These are phyloP conservation scores for Medauroidea extradentata DNA, from an alignment of 1,140 invertebrate genomes.

Conservation along the genomic window DNA sequence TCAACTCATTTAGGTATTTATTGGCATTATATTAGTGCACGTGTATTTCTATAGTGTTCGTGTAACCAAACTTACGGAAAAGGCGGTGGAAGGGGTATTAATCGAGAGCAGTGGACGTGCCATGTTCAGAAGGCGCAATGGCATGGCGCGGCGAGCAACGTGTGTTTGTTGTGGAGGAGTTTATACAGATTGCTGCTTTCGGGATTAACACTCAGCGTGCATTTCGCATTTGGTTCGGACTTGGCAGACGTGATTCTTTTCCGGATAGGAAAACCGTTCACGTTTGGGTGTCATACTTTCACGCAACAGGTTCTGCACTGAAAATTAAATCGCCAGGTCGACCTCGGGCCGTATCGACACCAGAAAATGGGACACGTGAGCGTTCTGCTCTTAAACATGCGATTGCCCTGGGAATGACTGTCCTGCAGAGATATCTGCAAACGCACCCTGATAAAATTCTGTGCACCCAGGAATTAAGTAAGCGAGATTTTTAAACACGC, in stretches of 20 bases:
- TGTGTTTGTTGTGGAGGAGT: slow-evolving; percentile 22
- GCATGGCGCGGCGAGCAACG: slow-evolving; percentile 19
- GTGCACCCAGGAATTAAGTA: too few species aligned
- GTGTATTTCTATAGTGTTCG: too few species aligned
- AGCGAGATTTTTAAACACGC: neutral
- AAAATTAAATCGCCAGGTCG: slow-evolving; percentile 9
- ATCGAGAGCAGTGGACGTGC: neutral
- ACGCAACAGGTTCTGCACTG: slow-evolving; percentile 6
- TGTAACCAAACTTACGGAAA: too few species aligned
- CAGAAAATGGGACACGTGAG: slow-evolving; percentile 6
- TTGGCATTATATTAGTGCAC: too few species aligned
- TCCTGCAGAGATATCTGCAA: too few species aligned
- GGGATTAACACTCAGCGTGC: slow-evolving; percentile 11
- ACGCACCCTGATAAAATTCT: too few species aligned
- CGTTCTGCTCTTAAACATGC: slow-evolving; percentile 4
- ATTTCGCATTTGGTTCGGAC: slow-evolving; percentile 7
- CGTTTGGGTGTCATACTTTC: slow-evolving; percentile 3
- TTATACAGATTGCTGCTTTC: slow-evolving; percentile 16
- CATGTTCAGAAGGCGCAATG: slow-evolving; percentile 18
- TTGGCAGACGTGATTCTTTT: slow-evolving; percentile 15
- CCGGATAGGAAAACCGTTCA: slow-evolving; percentile 15
- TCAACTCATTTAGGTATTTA: too few species aligned
- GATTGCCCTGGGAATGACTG: neutral
- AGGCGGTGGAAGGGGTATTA: too few species aligned
- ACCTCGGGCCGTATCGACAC: slow-evolving; percentile 8